phyloP scores from a whole-genome alignment of 2,797 vertebrate genomes.

The Vespertilio murinus region DNA sequence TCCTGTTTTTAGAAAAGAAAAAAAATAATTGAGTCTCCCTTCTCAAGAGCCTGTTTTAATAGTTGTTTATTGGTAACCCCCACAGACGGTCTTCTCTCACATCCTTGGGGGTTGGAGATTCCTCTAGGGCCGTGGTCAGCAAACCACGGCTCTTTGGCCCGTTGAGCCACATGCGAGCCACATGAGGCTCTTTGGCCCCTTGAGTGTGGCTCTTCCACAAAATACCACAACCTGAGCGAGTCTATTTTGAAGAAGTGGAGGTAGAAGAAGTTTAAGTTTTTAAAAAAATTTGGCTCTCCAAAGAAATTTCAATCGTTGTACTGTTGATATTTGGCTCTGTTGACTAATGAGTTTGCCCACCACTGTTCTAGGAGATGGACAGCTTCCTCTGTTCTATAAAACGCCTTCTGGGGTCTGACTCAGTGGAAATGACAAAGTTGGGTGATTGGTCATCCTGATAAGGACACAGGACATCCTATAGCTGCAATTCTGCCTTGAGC shows the following conservation, averaged over 20 bases:
- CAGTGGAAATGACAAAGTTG: neutral
- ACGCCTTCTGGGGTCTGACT: neutral
- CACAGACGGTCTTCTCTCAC: neutral
- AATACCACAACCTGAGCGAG: too few species aligned
- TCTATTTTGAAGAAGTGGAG: too few species aligned
- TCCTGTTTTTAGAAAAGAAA: conserved; percentile 22
- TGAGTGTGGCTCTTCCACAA: too few species aligned
- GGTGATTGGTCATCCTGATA: neutral
- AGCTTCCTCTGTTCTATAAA: neutral
- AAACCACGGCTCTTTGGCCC: too few species aligned
- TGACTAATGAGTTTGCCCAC: too few species aligned
- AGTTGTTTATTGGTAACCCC: neutral
- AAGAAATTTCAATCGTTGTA: too few species aligned
- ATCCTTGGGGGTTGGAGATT: neutral
- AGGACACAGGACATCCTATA: neutral
- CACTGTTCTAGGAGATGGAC: too few species aligned
- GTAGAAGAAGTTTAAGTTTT: too few species aligned
- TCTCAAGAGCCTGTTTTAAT: neutral
- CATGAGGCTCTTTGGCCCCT: too few species aligned
- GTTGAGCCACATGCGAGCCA: too few species aligned
- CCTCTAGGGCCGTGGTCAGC: neutral
- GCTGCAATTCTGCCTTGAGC: neutral
- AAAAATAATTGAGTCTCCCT: neutral
- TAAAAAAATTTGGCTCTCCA: too few species aligned
- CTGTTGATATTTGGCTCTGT: too few species aligned